A percentile compares a stretch with the other conserved stretches of the same genome.
Conservation (phyloP, 2,888 invertebrate genomes). For the Orchesella flavescens region DNA sequence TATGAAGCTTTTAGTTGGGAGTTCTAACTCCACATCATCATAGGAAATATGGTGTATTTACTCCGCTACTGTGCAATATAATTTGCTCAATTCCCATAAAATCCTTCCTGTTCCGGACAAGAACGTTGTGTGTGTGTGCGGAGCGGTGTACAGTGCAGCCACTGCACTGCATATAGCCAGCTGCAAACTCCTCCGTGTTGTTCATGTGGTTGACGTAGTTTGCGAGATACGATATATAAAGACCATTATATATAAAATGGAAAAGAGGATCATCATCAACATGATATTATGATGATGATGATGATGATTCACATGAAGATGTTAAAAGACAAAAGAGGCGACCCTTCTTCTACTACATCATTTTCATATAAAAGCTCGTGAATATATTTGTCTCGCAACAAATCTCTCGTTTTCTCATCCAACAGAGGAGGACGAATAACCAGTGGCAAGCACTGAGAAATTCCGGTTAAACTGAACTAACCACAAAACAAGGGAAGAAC, state of each 20-base stretch:
- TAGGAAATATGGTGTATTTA: constrained; percentile 48
- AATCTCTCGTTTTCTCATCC: too few species aligned
- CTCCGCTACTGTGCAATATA: constrained; percentile 52
- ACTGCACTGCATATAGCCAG: neutral
- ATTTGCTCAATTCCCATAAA: constrained; percentile 63
- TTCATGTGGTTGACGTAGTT: too few species aligned
- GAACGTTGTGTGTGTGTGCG: neutral
- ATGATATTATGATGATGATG: too few species aligned
- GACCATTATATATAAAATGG: too few species aligned
- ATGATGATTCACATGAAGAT: too few species aligned
- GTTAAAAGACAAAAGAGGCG: too few species aligned
- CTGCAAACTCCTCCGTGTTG: too few species aligned
- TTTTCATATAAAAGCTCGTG: too few species aligned
- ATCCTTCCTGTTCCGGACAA: constrained; percentile 56
- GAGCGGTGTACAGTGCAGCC: neutral
- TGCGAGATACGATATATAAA: too few species aligned
- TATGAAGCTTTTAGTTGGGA: constrained; percentile 22
- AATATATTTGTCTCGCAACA: too few species aligned
- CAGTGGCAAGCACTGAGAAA: neutral
- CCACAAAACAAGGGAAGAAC: constrained; percentile 11
- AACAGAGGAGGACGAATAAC: neutral
- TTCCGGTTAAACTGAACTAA: constrained; percentile 10
- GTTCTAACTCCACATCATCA: constrained; percentile 15
- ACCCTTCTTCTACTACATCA: too few species aligned
- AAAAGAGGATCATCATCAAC: too few species aligned